phyloP scores from a whole-genome alignment of 2,113 vertebrate genomes.

The Leucopsar rothschildi region DNA sequence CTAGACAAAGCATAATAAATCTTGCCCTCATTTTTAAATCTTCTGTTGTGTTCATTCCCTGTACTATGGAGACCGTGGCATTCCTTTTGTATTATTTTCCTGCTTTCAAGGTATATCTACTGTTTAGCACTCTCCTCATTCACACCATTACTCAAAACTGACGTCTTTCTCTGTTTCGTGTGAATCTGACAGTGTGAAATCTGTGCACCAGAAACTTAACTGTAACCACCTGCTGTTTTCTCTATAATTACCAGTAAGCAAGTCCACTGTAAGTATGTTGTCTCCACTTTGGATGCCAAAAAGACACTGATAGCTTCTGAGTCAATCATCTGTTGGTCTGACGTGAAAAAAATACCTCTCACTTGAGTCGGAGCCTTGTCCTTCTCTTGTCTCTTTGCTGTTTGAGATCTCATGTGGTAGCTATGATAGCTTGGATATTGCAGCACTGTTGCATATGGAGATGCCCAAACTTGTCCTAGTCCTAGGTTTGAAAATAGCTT shows the following conservation, averaged over 20 bases:
- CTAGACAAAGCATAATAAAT: not conserved
- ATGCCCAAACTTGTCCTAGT: not conserved
- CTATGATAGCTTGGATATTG: not conserved
- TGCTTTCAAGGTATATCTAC: not conserved
- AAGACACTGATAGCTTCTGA: not conserved
- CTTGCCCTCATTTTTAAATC: not conserved
- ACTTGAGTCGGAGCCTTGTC: not conserved
- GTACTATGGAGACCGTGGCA: not conserved
- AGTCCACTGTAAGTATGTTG: not conserved
- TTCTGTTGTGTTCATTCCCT: not conserved
- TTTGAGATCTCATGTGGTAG: not conserved
- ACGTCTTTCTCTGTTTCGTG: not conserved
- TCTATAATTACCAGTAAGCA: constrained; percentile 5
- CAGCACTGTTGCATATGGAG: not conserved
- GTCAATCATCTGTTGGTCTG: not conserved
- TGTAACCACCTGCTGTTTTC: not conserved
- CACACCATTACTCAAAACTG: not conserved
- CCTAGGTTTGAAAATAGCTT: not conserved
- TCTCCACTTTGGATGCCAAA: constrained; percentile 8
- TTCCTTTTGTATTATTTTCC: not conserved
- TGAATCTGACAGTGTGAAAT: not conserved
- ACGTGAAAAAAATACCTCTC: not conserved
- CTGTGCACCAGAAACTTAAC: not conserved
- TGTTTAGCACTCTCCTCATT: not conserved
- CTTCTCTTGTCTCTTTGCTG: not conserved